A percentile compares a stretch with the other conserved stretches of the same genome.
phyloP scores from a whole-genome alignment of 2,888 invertebrate genomes.

The Siphlonurus alternatus region DNA sequence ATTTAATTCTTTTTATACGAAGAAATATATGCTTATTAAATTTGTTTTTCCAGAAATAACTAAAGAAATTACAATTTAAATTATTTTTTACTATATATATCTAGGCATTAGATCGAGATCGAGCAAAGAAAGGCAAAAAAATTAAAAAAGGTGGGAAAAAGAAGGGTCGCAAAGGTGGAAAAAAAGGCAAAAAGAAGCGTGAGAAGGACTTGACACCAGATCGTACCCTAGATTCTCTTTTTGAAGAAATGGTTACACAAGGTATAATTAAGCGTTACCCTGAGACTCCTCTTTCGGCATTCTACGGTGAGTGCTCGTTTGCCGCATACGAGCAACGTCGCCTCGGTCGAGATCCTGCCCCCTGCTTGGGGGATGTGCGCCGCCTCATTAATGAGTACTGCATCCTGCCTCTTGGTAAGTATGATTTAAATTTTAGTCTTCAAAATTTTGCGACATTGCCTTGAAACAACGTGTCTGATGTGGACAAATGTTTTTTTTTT shows the following conservation, averaged over 20 bases:
- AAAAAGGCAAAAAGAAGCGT: slow-evolving; percentile 28
- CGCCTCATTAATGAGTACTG: slow-evolving; percentile 42
- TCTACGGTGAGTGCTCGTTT: slow-evolving; percentile 50
- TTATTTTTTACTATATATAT: no score
- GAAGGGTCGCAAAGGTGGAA: slow-evolving; percentile 19
- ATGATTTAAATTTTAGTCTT: no score
- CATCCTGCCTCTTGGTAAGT: slow-evolving; percentile 34
- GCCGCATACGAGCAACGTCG: slow-evolving; percentile 34
- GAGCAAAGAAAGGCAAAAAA: slow-evolving; percentile 19
- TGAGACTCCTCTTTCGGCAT: slow-evolving; percentile 38
- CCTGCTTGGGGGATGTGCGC: slow-evolving; percentile 39
- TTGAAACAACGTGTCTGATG: no score
- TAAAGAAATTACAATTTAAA: no score
- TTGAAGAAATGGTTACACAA: slow-evolving; percentile 49
- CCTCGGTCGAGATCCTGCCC: slow-evolving; percentile 27
- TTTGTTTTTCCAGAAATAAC: no score
- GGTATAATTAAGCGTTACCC: slow-evolving; percentile 52
- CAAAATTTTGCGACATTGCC: no score
- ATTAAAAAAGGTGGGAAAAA: slow-evolving; percentile 11
- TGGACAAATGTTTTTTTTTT: no score
- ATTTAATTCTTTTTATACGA: no score
- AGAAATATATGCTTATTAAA: no score
- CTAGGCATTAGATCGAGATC: slow-evolving; percentile 16
- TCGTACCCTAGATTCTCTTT: slow-evolving; percentile 42
- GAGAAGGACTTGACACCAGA: slow-evolving; percentile 48